These are phyloP conservation scores for Mastomys natalensis DNA, from an alignment of 2,113 vertebrate genomes.

Conservation along the genomic window DNA sequence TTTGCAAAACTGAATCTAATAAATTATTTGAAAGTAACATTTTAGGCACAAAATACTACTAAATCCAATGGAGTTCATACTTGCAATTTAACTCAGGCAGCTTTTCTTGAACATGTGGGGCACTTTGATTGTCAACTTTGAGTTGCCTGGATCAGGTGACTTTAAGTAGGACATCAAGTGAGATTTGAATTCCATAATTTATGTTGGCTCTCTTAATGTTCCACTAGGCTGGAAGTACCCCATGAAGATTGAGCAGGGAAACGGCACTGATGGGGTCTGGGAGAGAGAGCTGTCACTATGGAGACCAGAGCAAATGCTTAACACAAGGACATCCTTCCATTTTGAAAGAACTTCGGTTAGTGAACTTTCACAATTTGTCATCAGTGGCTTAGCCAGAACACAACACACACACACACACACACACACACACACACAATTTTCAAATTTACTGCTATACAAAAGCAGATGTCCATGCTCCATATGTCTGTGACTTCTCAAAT, in stretches of 20 bases:
- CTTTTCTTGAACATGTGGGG: neutral
- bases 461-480: neutral
- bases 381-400: neutral
- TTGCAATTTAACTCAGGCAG: neutral
- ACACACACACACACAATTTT: neutral
- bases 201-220: conserved; percentile 21
- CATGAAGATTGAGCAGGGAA: neutral
- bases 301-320: neutral
- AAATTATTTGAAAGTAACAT: conserved; percentile 46
- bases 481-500: neutral
- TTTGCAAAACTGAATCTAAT: neutral
- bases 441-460: neutral
- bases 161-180: conserved; percentile 50
- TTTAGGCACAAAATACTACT: neutral
- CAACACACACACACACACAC: neutral
- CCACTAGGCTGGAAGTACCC: neutral
- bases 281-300: neutral
- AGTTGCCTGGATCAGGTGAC: neutral
- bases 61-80: neutral
- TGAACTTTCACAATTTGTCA: neutral
- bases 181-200: conserved; percentile 63
- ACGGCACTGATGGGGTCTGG: neutral
- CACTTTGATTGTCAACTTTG: conserved; percentile 34
- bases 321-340: neutral
- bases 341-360: neutral